phyloP scores from a whole-genome alignment of 2,113 vertebrate species.

The Burhinus bistriatus region DNA sequence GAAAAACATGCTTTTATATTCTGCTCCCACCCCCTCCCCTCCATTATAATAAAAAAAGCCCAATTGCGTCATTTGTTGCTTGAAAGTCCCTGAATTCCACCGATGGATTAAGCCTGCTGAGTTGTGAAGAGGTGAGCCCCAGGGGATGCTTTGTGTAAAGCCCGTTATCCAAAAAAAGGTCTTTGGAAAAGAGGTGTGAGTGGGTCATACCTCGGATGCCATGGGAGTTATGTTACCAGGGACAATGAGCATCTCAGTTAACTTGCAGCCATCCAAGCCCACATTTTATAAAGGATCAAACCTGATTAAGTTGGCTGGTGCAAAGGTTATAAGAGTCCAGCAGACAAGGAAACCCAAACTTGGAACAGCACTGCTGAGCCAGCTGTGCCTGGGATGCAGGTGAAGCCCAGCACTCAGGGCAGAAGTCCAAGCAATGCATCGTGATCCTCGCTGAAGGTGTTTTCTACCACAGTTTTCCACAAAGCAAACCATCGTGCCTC shows the following conservation, averaged over 20 bases:
- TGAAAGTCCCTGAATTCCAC: not conserved
- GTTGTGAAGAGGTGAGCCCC: not conserved
- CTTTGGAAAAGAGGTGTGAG: not conserved
- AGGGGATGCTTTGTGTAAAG: not conserved
- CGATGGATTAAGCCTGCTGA: not conserved
- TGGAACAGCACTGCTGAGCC: not conserved
- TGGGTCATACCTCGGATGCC: fast-evolving
- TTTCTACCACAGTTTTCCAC: fast-evolving
- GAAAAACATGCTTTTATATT: not conserved
- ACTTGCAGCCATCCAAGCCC: not conserved
- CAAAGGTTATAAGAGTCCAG: not conserved
- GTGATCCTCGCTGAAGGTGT: fast-evolving
- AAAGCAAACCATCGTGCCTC: not conserved
- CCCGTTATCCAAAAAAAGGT: not conserved
- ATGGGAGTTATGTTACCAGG: not conserved
- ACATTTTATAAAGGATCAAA: not conserved
- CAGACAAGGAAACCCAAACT: not conserved
- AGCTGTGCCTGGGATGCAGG: not conserved
- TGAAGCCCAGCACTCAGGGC: not conserved
- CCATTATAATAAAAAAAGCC: not conserved
- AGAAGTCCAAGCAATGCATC: not conserved
- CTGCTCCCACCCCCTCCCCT: too few species aligned
- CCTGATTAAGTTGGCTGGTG: not conserved
- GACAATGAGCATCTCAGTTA: not conserved
- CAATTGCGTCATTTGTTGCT: not conserved